Percentiles rank a stretch among this genome's conserved stretches.
phyloP scores from a whole-genome alignment of 2,888 invertebrate species.

The Ischnus inquisitorius region DNA sequence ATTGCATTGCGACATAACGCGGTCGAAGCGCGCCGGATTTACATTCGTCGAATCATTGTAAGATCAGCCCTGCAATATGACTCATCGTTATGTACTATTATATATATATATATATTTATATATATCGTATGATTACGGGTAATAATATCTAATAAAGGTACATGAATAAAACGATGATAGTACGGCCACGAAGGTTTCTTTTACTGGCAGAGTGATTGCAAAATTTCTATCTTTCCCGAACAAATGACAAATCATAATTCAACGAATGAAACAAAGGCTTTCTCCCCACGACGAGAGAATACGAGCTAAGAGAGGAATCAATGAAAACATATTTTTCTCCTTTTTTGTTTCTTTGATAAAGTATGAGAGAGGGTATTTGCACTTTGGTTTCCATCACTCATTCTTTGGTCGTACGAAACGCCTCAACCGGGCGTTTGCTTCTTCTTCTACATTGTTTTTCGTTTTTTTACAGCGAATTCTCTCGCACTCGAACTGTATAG shows the following conservation, averaged over 20 bases:
- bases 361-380: conserved; percentile 70
- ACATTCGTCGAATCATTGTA: conserved; percentile 50
- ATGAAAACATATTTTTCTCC: conserved; percentile 21
- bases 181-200: conserved; percentile 77
- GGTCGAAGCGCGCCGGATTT: conserved; percentile 4
- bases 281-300: background rate
- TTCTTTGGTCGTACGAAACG: conserved; percentile 73
- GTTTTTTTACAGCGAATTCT: conserved; percentile 57
- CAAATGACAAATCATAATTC: background rate
- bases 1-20: conserved; percentile 74
- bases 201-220: conserved; percentile 79
- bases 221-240: conserved; percentile 70
- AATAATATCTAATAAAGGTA: conserved; percentile 74
- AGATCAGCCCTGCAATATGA: conserved; percentile 62
- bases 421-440: conserved; percentile 47
- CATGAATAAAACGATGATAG: conserved; percentile 80
- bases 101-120: conserved; percentile 58
- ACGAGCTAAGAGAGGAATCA: conserved; percentile 46
- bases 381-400: conserved; percentile 74
- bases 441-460: conserved; percentile 64
- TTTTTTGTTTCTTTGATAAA: conserved; percentile 45
- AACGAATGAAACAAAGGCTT: conserved; percentile 2
- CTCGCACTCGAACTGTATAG: conserved; percentile 20
- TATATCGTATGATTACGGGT: conserved; percentile 44
- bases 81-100: conserved; percentile 65